Evolutionary conservation across 2,888 invertebrate genomes (phyloP).

Genomic region (Papilio gigon): DNA sequence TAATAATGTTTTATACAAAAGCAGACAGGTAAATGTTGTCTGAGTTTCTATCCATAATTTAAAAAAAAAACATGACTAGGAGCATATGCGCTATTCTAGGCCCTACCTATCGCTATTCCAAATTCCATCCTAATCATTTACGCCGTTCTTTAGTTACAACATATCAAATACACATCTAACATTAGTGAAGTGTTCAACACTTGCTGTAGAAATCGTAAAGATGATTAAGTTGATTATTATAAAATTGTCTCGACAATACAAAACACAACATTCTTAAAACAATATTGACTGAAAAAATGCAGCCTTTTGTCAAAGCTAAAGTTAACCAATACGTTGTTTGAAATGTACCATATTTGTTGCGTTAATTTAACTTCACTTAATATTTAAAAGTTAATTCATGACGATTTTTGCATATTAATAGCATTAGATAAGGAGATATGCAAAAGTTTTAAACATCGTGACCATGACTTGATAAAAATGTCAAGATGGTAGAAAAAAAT

Average conservation of each 20-base stretch:
- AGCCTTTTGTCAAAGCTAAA: not conserved
- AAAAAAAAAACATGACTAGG: not conserved
- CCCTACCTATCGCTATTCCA: too few relatives aligned
- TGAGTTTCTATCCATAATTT: too few relatives aligned
- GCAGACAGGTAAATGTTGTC: not conserved
- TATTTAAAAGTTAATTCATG: not conserved
- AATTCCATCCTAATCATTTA: too few relatives aligned
- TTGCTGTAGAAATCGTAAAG: too few relatives aligned
- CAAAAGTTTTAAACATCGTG: constrained; percentile 10
- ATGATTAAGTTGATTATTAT: too few relatives aligned
- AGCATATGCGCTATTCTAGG: too few relatives aligned
- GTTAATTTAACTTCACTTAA: constrained; percentile 6
- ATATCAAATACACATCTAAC: too few relatives aligned
- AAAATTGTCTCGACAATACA: too few relatives aligned
- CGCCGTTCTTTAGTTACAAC: too few relatives aligned
- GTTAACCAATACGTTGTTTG: not conserved
- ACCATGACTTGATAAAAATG: not conserved
- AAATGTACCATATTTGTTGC: constrained; percentile 14
- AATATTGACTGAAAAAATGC: constrained; percentile 13
- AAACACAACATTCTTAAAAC: too few relatives aligned
- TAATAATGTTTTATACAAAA: not conserved
- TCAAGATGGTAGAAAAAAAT: constrained; percentile 1
- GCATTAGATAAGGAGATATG: constrained; percentile 33
- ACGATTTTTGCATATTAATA: constrained; percentile 6
- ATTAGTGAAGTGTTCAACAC: too few relatives aligned